Evolutionary conservation across 2,888 invertebrate genomes (phyloP), one percentile per base, ranked within the genome.

Genomic region (Ommatoiulus sabulosus): DNA sequence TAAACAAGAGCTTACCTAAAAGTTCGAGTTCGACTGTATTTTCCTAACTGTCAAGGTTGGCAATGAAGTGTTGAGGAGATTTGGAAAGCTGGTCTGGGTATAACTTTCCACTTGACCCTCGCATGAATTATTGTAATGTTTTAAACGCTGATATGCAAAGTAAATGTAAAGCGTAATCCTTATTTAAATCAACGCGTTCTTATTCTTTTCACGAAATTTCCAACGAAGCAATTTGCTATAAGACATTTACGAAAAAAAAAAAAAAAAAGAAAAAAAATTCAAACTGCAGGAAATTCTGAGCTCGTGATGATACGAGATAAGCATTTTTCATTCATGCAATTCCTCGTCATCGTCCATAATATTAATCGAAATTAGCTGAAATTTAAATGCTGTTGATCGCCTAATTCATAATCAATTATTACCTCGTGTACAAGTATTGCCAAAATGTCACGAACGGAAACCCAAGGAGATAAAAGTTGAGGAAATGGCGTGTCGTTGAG

Each of bases 171-270:
- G 72, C 20, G 10, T 72, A 72, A 72, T 72, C 3, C 20, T 20
- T 72, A 72, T 72, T 72, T 72, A 72, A 72, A 72, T 72, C 6
- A 72, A 24, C 72, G 10, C 20, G 8, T 72, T 72, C 72, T 72
- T 72, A 72, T 72, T 72, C 72, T 24, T 72, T 72, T 20, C 72
- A 72, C 72, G 72, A n/a, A 72, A 20, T 72, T 72, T 72, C 10
- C 72, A 24, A 72, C 72, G 20, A 72, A 72, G 72, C 20, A 24
- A 20, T 72, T 72, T 72, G 72, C 7, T 24, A 10, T 72, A 72
- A 72, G 72, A 72, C 20, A 10, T 10, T 0, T 3, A 8, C 10
- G 72, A 72, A 6, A n/a, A 63, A 63, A 20, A 48, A 48, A 48
- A 10, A 0, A 0, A 52, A 15, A 15, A 0, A 17, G 3, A 15